Evolutionary conservation across 2,113 vertebrate species (phyloP).

Genomic region (Choloepus hoffmanni): DNA sequence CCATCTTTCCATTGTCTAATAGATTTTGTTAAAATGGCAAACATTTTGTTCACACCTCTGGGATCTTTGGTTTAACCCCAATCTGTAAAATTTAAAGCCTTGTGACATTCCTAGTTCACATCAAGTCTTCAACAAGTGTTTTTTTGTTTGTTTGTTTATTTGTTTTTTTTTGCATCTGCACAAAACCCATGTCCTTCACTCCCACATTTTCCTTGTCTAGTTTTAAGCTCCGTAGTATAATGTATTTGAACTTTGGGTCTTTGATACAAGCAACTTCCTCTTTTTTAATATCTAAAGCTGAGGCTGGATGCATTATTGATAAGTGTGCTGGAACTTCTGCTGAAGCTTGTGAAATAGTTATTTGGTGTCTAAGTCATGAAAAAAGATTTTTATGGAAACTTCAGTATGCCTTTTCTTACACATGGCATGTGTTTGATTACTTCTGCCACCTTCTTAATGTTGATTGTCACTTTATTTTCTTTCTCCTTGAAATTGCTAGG

Average conservation of each 20-base stretch:
- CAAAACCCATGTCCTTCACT: neutral
- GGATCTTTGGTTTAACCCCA: neutral
- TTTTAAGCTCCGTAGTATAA: constrained; percentile 49
- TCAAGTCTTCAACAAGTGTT: neutral
- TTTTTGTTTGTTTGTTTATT: neutral
- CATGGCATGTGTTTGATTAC: constrained; percentile 73
- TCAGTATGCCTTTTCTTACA: constrained; percentile 62
- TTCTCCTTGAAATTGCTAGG: constrained; percentile 78
- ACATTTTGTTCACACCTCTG: neutral
- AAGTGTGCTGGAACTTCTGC: constrained; percentile 61
- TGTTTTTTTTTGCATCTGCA: neutral
- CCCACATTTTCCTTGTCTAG: neutral
- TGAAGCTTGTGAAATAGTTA: constrained; percentile 65
- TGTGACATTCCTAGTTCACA: constrained; percentile 32
- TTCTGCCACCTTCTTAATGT: constrained; percentile 82
- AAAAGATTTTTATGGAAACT: constrained; percentile 60
- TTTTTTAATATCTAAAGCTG: constrained; percentile 65
- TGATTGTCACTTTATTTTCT: constrained; percentile 81
- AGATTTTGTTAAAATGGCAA: constrained; percentile 27
- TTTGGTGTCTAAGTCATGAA: constrained; percentile 65
- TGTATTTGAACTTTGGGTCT: constrained; percentile 47
- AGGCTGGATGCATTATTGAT: constrained; percentile 69
- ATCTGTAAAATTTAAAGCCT: constrained; percentile 35
- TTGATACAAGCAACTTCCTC: constrained; percentile 53
- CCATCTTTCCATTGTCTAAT: neutral